These are phyloP conservation scores for Volucella inflata DNA, from an alignment of 2,888 invertebrate genomes.

Conservation along the genomic window DNA sequence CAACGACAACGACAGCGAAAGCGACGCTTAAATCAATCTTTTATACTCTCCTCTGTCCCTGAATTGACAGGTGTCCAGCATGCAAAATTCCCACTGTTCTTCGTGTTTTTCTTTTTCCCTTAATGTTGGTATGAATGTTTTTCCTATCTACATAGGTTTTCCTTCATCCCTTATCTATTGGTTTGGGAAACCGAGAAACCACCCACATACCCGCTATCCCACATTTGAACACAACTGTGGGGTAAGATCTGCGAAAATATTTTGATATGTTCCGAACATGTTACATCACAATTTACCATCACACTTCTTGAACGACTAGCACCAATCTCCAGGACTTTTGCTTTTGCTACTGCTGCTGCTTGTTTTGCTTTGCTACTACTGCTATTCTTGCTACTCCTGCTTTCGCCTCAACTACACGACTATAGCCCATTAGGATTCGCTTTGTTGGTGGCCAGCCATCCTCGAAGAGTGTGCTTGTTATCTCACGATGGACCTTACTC, in stretches of 20 bases:
- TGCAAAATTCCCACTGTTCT: constrained; percentile 72
- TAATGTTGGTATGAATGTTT: neutral
- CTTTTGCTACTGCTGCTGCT: too few relatives aligned
- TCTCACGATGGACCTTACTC: constrained; percentile 65
- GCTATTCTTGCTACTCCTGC: too few relatives aligned
- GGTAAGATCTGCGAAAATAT: constrained; percentile 66
- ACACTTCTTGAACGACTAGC: constrained; percentile 31
- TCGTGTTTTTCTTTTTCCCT: constrained; percentile 14
- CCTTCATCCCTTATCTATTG: constrained; percentile 43
- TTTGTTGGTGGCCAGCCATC: constrained; percentile 74
- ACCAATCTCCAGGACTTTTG: constrained; percentile 1
- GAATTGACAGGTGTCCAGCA: constrained; percentile 75
- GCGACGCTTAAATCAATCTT: constrained; percentile 70
- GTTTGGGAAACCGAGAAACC: constrained; percentile 38
- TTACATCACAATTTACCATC: constrained; percentile 70
- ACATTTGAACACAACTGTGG: constrained; percentile 14
- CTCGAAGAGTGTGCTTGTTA: constrained; percentile 70
- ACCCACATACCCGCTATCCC: neutral
- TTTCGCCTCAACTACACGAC: too few relatives aligned
- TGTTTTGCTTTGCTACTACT: too few relatives aligned
- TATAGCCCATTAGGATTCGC: constrained; percentile 68
- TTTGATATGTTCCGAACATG: constrained; percentile 73
- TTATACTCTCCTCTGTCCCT: constrained; percentile 58
- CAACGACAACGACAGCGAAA: constrained; percentile 10
- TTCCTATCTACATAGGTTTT: constrained; percentile 17